These are phyloP conservation scores for Campoletis sonorensis DNA, from an alignment of 1,140 invertebrate species.

Conservation along the genomic window DNA sequence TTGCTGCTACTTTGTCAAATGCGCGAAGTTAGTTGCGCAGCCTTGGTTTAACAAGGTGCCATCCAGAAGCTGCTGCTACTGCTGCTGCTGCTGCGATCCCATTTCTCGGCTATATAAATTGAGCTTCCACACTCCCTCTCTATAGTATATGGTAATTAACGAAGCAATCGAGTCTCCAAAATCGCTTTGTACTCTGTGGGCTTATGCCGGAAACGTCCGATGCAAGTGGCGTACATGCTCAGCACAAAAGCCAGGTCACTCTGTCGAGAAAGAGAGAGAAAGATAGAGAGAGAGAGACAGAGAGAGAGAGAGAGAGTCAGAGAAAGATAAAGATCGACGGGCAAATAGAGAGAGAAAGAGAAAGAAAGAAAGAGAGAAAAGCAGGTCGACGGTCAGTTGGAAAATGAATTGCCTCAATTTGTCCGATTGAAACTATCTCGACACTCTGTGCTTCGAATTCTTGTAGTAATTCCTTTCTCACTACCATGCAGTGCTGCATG, in stretches of 20 bases:
- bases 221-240: neutral
- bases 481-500: no score
- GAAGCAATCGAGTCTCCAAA: conserved; percentile 45
- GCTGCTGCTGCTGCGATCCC: no score
- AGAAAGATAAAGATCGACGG: neutral
- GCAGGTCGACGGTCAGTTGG: conserved; percentile 46
- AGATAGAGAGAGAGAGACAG: neutral
- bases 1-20: no score
- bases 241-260: neutral
- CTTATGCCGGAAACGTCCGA: conserved; percentile 15
- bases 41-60: no score
- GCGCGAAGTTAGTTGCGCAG: no score
- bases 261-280: neutral
- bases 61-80: no score
- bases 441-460: conserved; percentile 69
- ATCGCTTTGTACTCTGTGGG: conserved; percentile 44
- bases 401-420: conserved; percentile 71
- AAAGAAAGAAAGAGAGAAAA: neutral
- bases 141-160: conserved; percentile 61
- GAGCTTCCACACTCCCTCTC: no score
- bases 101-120: no score
- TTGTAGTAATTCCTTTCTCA: conserved; percentile 62
- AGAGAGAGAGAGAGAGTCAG: neutral
- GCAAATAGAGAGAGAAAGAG: neutral
- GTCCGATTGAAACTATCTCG: conserved; percentile 70